A percentile compares a stretch with the other conserved stretches of the same genome.
Conservation (phyloP, 2,113 vertebrate species). For the Nycticryphes semicollaris region DNA sequence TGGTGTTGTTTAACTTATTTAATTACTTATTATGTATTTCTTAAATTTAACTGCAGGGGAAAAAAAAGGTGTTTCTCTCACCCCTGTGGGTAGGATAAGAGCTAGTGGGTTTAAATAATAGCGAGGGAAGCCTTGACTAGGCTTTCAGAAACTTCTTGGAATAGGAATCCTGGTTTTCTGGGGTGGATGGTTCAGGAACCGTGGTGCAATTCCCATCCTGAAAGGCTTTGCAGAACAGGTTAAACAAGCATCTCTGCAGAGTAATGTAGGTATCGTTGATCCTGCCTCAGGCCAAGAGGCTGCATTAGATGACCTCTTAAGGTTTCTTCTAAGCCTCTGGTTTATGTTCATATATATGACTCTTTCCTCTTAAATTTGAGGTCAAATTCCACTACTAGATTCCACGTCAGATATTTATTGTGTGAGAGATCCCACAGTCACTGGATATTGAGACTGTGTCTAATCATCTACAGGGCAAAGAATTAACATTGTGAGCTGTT, state of each 20-base stretch:
- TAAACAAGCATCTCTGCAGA: slow-evolving; percentile 4
- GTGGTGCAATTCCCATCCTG: slow-evolving; percentile 19
- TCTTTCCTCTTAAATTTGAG: not conserved
- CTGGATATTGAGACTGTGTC: not conserved
- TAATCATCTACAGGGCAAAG: not conserved
- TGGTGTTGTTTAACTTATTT: not conserved
- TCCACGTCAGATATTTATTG: not conserved
- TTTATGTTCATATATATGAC: not conserved
- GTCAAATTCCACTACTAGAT: not conserved
- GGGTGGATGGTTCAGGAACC: not conserved
- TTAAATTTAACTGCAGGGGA: not conserved
- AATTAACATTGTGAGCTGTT: not conserved
- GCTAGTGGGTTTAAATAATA: not conserved
- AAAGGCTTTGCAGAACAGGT: slow-evolving; percentile 57
- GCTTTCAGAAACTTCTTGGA: not conserved
- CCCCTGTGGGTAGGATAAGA: not conserved
- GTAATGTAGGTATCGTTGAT: not conserved
- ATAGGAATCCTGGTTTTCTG: not conserved
- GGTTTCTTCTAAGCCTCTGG: not conserved
- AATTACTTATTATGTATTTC: not conserved
- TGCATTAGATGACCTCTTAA: slow-evolving; percentile 26
- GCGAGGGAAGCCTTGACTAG: not conserved
- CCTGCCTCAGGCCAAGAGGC: slow-evolving; percentile 36
- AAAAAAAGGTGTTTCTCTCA: not conserved
- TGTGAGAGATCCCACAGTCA: not conserved